Conservation (phyloP, 1,140 invertebrate genomes). For the Heterodera carotae region DNA sequence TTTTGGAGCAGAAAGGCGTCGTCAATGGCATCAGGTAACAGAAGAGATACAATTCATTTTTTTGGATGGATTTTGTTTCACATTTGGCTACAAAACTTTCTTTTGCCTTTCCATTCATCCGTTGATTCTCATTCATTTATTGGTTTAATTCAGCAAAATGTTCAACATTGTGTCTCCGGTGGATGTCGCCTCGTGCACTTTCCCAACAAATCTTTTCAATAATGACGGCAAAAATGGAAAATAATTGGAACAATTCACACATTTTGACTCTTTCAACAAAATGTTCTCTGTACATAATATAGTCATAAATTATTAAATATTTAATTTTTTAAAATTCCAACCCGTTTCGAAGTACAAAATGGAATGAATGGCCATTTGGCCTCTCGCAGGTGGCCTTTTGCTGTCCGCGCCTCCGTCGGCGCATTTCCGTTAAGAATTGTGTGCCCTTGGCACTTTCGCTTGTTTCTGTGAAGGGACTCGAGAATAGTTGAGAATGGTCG, state of each 20-base stretch:
- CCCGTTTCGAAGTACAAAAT: no score
- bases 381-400: no score
- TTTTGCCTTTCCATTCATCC: no score
- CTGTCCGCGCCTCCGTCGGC: neutral
- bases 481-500: neutral
- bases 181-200: constrained; percentile 52
- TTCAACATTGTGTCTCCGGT: constrained; percentile 54
- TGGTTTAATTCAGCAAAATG: constrained; percentile 43
- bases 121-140: no score
- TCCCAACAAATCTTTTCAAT: constrained; percentile 53
- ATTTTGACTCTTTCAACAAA: neutral
- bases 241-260: no score
- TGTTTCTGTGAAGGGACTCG: neutral
- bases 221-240: constrained; percentile 11
- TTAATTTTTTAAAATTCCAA: no score
- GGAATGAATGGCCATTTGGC: no score
- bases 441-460: neutral
- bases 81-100: no score
- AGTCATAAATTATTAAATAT: neutral
- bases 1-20: constrained; percentile 57
- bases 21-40: constrained; percentile 46
- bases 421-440: neutral
- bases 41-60: no score
- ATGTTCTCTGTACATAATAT: neutral
- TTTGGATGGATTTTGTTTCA: no score